Evolutionary conservation across 2,797 vertebrate genomes (phyloP), one percentile per base, ranked within the genome.

Genomic region (Smutsia temminckii): DNA sequence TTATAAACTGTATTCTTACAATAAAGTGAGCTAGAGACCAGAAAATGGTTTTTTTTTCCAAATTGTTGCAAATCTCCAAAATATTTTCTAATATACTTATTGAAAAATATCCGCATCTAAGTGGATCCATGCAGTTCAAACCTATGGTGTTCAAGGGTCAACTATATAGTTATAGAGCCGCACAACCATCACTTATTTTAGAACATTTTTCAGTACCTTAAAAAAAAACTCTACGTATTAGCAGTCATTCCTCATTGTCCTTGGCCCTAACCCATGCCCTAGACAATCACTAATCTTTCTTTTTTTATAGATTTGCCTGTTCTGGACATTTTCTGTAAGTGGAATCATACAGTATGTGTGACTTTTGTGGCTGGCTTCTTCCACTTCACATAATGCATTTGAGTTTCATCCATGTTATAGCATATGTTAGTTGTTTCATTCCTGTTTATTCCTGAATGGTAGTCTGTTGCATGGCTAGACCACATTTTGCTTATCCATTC

Each of bases 271-370:
- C 17, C n/a, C 27, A 12, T 55, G 37, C 29, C 53, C 74, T 37
- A 72, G 40, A 20, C 61, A 72, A 51, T 25, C 14, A 78, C 46
- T 40, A 53, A 68, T 53, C 23, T 85, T 92, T 79, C 8, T 85
- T 91, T 94, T 89, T 94, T 81, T 85, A 61, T 68, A 46, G 37
- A 89, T 88, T 69, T 59, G 53, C 29, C 21, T 93, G 1, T 87
- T 93, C 42, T 77, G 13, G 55, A 27, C 21, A 40, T 61, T 85
- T 95, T 89, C 27, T 61, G 2, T 80, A 61, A 55, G 32, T 55
- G 8, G 49, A 92, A 25, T 79, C 32, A 8, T 42, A n/a, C 6
- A 71, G 2, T 40, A 53, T 55, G 46, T 83, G 40, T 42, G 66
- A 92, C 34, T 86, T 95, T 42, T 69, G 40, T 78, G 66, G 86